Evolutionary conservation across 1,140 invertebrate species (phyloP).

Genomic region (Ptiloglossa arizonensis): DNA sequence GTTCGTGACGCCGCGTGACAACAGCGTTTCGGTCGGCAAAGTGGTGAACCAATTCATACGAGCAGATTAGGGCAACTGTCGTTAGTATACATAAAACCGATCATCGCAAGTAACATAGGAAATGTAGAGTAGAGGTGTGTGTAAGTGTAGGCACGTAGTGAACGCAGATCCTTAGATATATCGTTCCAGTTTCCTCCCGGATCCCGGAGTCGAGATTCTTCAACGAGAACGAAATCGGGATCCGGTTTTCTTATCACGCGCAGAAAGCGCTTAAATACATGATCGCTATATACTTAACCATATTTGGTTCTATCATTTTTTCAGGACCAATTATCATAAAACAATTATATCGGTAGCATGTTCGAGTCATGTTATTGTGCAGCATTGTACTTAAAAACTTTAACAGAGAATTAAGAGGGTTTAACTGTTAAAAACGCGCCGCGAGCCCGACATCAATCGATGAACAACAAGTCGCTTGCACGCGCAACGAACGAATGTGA

Average conservation of each 20-base stretch:
- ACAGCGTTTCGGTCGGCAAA: constrained; percentile 31
- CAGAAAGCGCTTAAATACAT: background rate
- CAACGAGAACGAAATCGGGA: constrained; percentile 11
- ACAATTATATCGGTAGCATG: constrained; percentile 65
- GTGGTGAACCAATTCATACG: background rate
- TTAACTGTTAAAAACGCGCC: constrained; percentile 41
- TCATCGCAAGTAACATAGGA: constrained; percentile 29
- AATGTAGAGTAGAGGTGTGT: constrained; percentile 38
- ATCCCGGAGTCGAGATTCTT: background rate
- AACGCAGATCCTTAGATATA: constrained; percentile 20
- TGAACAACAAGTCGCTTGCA: background rate
- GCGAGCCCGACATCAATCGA: constrained; percentile 52
- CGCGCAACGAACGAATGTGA: background rate
- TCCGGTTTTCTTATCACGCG: constrained; percentile 6
- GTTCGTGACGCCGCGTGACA: background rate
- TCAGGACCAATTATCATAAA: constrained; percentile 70
- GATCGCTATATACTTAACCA: constrained; percentile 30
- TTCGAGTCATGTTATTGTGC: constrained; percentile 65
- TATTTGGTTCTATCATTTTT: constrained; percentile 69
- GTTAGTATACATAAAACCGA: constrained; percentile 29
- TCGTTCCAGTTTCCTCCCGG: background rate
- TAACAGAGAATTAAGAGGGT: constrained; percentile 37
- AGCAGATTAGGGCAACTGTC: background rate
- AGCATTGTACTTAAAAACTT: constrained; percentile 70
- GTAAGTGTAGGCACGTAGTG: constrained; percentile 28